Evolutionary conservation across 2,888 invertebrate genomes (phyloP).

Genomic region (Clusia tigrina): DNA sequence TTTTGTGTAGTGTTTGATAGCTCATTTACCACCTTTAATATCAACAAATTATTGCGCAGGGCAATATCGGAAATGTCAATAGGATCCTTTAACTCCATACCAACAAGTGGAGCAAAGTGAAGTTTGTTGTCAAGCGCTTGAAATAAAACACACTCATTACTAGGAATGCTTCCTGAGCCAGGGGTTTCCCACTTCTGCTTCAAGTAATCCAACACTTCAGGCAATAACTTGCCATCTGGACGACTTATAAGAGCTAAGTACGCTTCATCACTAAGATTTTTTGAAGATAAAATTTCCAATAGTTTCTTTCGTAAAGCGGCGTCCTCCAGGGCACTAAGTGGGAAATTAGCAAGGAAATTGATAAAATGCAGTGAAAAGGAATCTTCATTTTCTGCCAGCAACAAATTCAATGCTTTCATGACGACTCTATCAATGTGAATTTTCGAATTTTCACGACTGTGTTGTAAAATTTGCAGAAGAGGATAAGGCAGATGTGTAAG

Average conservation of each 20-base stretch:
- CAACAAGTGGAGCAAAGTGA: conserved; percentile 52
- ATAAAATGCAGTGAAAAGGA: conserved; percentile 38
- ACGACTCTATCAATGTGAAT: conserved; percentile 39
- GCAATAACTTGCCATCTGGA: conserved; percentile 40
- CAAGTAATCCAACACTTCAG: conserved; percentile 35
- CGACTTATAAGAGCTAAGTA: conserved; percentile 49
- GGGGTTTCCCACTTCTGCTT: conserved; percentile 38
- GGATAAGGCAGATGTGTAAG: conserved; percentile 44
- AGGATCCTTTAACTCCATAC: conserved; percentile 46
- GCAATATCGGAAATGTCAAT: conserved; percentile 42
- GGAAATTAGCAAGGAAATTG: conserved; percentile 49
- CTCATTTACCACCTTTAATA: conserved; percentile 56
- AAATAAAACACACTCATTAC: conserved; percentile 47
- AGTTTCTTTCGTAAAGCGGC: conserved; percentile 38
- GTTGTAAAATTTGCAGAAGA: conserved; percentile 42
- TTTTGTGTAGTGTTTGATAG: conserved; percentile 46
- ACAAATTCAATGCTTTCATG: conserved; percentile 32
- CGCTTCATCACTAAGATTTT: conserved; percentile 35
- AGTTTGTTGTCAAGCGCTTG: conserved; percentile 43
- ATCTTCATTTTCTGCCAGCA: conserved; percentile 36
- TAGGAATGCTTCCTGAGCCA: conserved; percentile 39
- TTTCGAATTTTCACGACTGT: conserved; percentile 35
- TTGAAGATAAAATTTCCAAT: conserved; percentile 30
- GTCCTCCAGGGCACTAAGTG: conserved; percentile 41
- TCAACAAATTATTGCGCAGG: conserved; percentile 51